phyloP scores from a whole-genome alignment of 1,140 invertebrate species.

The Aphaenogaster rudis region DNA sequence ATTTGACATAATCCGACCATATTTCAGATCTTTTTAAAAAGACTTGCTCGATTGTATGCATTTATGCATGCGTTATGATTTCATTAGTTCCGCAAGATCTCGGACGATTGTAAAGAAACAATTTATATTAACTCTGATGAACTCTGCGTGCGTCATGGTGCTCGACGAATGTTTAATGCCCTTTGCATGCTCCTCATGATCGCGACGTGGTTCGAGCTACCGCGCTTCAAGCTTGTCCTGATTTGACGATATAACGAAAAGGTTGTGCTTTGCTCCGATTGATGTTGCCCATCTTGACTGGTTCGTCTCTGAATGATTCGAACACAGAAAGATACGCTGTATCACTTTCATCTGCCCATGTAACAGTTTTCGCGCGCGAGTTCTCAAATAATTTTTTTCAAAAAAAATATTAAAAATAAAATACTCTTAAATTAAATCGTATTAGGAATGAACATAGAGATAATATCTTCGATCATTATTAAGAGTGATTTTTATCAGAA shows the following conservation, averaged over 20 bases:
- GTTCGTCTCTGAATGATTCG: conserved; percentile 70
- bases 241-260: conserved; percentile 71
- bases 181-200: conserved; percentile 81
- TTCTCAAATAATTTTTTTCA: neutral
- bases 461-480: neutral
- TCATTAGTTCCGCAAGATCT: neutral
- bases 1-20: neutral
- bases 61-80: neutral
- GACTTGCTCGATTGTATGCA: neutral
- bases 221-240: conserved; percentile 75
- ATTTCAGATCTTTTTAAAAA: conserved; percentile 25
- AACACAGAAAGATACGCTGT: conserved; percentile 66
- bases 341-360: conserved; percentile 36
- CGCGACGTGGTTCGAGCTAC: conserved; percentile 78
- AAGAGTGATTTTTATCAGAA: neutral
- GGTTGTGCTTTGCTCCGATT: conserved; percentile 70
- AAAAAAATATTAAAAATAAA: conserved; percentile 13
- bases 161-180: conserved; percentile 76
- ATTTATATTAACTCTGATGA: conserved; percentile 30
- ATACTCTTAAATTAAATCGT: neutral
- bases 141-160: conserved; percentile 72
- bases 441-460: neutral
- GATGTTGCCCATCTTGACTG: conserved; percentile 59
- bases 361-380: neutral
- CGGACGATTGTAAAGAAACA: neutral